Percentiles rank a stretch among this genome's conserved stretches.
Evolutionary conservation across 2,888 invertebrate species (phyloP).

Genomic region (Ichneumoninae sp.): DNA sequence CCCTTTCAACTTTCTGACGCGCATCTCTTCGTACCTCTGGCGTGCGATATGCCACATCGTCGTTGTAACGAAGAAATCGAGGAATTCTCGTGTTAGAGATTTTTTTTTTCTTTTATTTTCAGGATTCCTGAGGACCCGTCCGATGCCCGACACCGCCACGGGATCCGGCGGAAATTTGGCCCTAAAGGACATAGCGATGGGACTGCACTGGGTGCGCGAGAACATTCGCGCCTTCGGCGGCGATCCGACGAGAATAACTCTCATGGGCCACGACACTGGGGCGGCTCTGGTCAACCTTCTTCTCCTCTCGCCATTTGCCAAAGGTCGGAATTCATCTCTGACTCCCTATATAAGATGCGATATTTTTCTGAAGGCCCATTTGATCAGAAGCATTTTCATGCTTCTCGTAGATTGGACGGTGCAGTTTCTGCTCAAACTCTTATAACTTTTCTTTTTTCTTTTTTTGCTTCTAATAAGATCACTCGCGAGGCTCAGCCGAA

Average conservation of each 20-base stretch:
- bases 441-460: too few species aligned
- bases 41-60: slow-evolving; percentile 1
- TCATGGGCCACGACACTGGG: slow-evolving; percentile 94
- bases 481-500: too few species aligned
- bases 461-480: too few species aligned
- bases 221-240: slow-evolving; percentile 96
- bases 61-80: not conserved
- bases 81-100: not conserved
- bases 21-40: not conserved
- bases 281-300: slow-evolving; percentile 94
- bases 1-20: not conserved
- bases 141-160: slow-evolving; percentile 81
- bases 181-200: slow-evolving; percentile 92
- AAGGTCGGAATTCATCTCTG: slow-evolving; percentile 85
- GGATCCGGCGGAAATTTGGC: slow-evolving; percentile 89
- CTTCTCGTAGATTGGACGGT: too few species aligned
- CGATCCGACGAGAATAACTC: slow-evolving; percentile 91
- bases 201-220: slow-evolving; percentile 92
- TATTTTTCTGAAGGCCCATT: too few species aligned
- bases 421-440: too few species aligned
- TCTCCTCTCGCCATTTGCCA: slow-evolving; percentile 92
- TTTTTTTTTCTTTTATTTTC: slow-evolving; percentile 2
- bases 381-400: too few species aligned
- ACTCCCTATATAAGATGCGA: too few species aligned
- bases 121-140: slow-evolving; percentile 87